Evolutionary conservation across 2,797 vertebrate species (phyloP), one percentile per base, ranked within the genome.

Genomic region (Pantherophis alleghaniensis): DNA sequence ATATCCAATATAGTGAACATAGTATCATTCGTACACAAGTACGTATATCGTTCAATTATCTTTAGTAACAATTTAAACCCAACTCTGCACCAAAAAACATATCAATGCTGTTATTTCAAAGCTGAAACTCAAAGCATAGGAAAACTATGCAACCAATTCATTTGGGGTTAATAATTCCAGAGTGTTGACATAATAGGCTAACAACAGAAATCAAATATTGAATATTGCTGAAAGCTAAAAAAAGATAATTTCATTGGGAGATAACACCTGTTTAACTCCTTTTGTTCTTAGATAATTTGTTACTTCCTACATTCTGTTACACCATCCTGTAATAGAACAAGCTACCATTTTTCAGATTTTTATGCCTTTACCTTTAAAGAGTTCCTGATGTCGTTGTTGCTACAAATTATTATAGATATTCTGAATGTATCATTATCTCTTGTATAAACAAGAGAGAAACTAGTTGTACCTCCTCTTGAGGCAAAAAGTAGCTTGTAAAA

Each of bases 1-100:
- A 94, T 93, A 94, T 93, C 95, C 74, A 95, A 94, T 93, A 96
- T 93, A 95, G 28, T 91, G 90, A 95, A 95, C 89, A 94, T 60
- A 83, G 91, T 92, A 97, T 96, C 94, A 96, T 94, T 96, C 95
- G 97, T 47, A 51, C 91, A 94, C 11, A 96, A 96, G 94, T 94
- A 90, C 90, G 94, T 95, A 87, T 24, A 90, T 91, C 94, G 92
- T 94, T 95, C 95, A 96, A 96, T 89, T 90, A 74, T 96, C 96
- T 91, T 96, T 91, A 94, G 95, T 95, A 96, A 97, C 63, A 97
- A 96, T 89, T 91, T 94, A 90, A 47, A 96, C 93, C 94, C 94
- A 94, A 95, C 55, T 83, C 87, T 37, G 87, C 96, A 96, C 89
- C 91, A 97, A 97, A 97, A 95, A 92, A 93, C 92, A 93, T 0